Percentiles rank a stretch among this genome's conserved stretches.
Conservation (phyloP, 2,888 invertebrate genomes). For the Cryptus armator region DNA sequence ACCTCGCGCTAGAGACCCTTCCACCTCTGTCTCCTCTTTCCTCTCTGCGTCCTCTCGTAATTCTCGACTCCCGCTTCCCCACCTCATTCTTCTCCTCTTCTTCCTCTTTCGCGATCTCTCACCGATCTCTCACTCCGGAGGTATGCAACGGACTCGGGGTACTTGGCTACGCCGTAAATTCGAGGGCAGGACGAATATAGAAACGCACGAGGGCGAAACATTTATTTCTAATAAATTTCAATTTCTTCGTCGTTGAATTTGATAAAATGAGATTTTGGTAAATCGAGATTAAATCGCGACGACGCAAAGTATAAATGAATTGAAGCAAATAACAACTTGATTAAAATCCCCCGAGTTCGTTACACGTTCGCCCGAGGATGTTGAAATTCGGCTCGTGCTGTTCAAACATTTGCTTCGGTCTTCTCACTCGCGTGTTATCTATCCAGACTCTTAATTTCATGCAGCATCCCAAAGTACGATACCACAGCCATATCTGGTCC, state of each 20-base stretch:
- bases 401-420: not conserved
- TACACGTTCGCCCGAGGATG: not conserved
- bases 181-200: conserved; percentile 29
- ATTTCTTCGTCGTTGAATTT: conserved; percentile 42
- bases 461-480: conserved; percentile 19
- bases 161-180: conserved; percentile 68
- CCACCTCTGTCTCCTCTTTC: conserved; percentile 18
- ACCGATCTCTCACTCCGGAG: conserved; percentile 17
- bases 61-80: conserved; percentile 58
- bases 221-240: conserved; percentile 60
- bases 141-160: conserved; percentile 57
- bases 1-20: conserved; percentile 50
- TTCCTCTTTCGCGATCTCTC: conserved; percentile 39
- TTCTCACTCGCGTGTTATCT: conserved; percentile 8
- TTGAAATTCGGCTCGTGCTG: not conserved
- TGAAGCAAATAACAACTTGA: not conserved
- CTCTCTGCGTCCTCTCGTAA: conserved; percentile 66
- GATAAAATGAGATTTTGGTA: not conserved
- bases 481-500: conserved; percentile 49
- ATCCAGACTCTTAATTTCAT: conserved; percentile 27
- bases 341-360: not conserved
- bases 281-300: not conserved
- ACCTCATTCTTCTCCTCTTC: conserved; percentile 24
- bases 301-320: not conserved
- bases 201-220: conserved; percentile 51